Base-by-base conservation (phyloP, 2,797 vertebrate species). In the Myiotriccus ornatus region DNA sequence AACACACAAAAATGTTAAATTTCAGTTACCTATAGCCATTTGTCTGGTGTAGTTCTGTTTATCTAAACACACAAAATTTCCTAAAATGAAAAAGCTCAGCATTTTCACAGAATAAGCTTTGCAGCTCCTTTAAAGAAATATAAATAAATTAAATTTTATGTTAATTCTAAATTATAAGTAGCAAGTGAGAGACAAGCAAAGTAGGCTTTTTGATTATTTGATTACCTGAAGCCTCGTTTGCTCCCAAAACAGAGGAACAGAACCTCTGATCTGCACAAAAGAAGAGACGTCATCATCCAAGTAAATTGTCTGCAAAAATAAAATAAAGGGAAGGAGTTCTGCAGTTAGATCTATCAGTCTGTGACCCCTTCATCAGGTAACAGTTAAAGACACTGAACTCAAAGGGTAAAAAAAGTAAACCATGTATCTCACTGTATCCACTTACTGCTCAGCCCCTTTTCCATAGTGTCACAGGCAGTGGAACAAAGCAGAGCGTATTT, bases 221-320 rank as follows among this genome's bases (percentile, higher is more conserved):
- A 95, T 94, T 97, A 98, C 98, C 98, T 98, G 98, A 71, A 98
- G 92, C 35, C 96, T 93, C 1, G 93, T 97, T 93, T 98, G 98
- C 90, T 98, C 98, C 98, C 98, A 98, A 62, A 98, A 98, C 75
- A 98, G 96, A 2, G 98, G 98, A 64, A 98, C 98, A 9, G 98
- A 98, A 49, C 98, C 98, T 94, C 98, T 96, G 95, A 98, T 97
- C 94, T 98, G 98, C 87, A 98, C 97, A 94, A 98, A 98, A 56
- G 98, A 98, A 35, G 98, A 98, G 55, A 98, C 89, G 9, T 97
- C 97, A 84, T 98, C 98, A 81, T 98, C 98, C 97, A 98, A 96
- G 97, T 98, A 98, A 90, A 98, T 98, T 6, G 97, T 97, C 98
- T 98, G 96, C 8, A 52, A 90, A 89, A 52, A 67, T 22, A 87